phyloP scores from a whole-genome alignment of 2,888 invertebrate species.

The Xylota sylvarum region DNA sequence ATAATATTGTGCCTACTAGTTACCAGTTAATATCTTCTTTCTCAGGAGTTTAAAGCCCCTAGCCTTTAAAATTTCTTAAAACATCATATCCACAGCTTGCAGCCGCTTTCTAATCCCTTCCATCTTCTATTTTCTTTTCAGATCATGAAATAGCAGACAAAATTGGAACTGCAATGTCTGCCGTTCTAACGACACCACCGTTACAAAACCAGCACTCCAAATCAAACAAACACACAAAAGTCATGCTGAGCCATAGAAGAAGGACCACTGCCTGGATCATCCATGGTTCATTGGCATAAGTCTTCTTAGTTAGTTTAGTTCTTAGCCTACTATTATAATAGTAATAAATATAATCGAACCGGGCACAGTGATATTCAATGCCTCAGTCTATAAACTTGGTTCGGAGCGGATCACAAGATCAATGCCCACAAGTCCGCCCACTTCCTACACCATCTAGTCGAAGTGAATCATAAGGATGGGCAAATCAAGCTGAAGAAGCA shows the following conservation, averaged over 20 bases:
- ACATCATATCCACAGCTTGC: too few species aligned
- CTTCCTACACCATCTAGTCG: conserved; percentile 92
- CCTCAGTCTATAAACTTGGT: conserved; percentile 92
- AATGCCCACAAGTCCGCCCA: conserved; percentile 93
- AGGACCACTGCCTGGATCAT: conserved; percentile 7
- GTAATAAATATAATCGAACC: conserved; percentile 87
- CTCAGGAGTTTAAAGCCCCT: too few species aligned
- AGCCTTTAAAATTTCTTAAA: too few species aligned
- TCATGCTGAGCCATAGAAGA: conserved; percentile 58
- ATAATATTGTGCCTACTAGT: too few species aligned
- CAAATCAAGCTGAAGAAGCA: conserved; percentile 89
- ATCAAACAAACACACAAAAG: conserved; percentile 22
- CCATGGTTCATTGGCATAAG: conserved; percentile 25
- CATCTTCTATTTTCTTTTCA: conserved; percentile 43
- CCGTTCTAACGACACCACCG: conserved; percentile 22
- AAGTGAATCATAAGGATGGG: conserved; percentile 91
- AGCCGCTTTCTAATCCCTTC: background rate
- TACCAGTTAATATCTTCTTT: too few species aligned
- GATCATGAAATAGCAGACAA: conserved; percentile 60
- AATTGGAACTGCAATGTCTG: conserved; percentile 36
- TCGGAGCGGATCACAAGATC: conserved; percentile 92
- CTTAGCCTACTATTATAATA: conserved; percentile 84
- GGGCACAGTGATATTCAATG: conserved; percentile 90
- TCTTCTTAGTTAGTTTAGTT: conserved; percentile 68
- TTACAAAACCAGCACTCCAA: conserved; percentile 49